phyloP scores from a whole-genome alignment of 1,140 invertebrate genomes.

The Drosophila nigromelanica region DNA sequence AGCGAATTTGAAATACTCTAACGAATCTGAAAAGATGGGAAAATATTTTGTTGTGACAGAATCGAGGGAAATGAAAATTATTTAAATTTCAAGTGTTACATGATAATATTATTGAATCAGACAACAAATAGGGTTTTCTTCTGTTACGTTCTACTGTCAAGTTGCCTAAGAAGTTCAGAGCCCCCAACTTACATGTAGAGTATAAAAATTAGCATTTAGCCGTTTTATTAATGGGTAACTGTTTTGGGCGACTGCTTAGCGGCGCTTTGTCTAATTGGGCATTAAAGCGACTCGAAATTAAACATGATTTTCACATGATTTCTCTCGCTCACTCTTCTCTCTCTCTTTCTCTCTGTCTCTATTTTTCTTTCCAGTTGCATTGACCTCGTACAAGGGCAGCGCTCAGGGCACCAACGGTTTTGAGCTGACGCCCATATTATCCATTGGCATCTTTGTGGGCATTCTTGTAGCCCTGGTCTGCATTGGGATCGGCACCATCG shows the following conservation, averaged over 20 bases:
- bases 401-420: slow-evolving; percentile 85
- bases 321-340: neutral
- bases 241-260: slow-evolving; percentile 8
- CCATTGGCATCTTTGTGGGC: slow-evolving; percentile 88
- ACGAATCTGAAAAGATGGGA: neutral
- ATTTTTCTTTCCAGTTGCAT: slow-evolving; percentile 59
- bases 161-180: neutral
- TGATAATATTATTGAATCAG: no score
- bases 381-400: slow-evolving; percentile 85
- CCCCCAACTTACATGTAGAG: neutral
- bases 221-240: slow-evolving; percentile 28
- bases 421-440: slow-evolving; percentile 89
- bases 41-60: no score
- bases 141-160: slow-evolving; percentile 18
- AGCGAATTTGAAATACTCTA: slow-evolving; percentile 39
- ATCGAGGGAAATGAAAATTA: no score
- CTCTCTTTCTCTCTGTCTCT: slow-evolving; percentile 1
- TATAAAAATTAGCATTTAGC: slow-evolving; percentile 30
- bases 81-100: no score
- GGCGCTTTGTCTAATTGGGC: slow-evolving; percentile 33
- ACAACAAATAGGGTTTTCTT: no score
- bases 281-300: slow-evolving; percentile 34
- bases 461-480: slow-evolving; percentile 88
- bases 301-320: slow-evolving; percentile 26
- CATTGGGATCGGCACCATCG: slow-evolving; percentile 88